Percentiles rank a stretch among this genome's conserved stretches.
phyloP scores from a whole-genome alignment of 2,113 vertebrate genomes.

The Neopipo cinnamomea region DNA sequence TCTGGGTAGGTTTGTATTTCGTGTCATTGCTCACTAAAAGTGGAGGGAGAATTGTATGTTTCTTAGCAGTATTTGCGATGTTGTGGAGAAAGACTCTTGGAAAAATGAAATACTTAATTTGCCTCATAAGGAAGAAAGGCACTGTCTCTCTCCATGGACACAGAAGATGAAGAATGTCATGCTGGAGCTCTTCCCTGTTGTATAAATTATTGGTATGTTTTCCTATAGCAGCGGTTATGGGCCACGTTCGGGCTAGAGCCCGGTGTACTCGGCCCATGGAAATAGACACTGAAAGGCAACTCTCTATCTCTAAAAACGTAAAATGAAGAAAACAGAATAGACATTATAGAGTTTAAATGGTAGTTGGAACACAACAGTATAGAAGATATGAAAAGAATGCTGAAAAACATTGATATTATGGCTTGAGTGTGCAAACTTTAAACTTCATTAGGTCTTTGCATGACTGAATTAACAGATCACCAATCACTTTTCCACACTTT shows the following conservation, averaged over 20 bases:
- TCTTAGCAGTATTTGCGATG: neutral
- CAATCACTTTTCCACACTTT: neutral
- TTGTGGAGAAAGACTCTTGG: neutral
- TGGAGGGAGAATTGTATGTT: neutral
- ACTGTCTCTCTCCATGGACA: rapidly evolving
- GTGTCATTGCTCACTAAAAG: neutral
- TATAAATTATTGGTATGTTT: neutral
- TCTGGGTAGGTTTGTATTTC: slow-evolving; percentile 81
- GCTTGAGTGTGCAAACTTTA: neutral
- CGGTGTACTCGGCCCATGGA: neutral
- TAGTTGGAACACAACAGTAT: neutral
- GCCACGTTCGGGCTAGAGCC: neutral
- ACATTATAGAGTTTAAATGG: neutral
- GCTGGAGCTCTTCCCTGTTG: neutral
- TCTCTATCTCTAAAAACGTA: neutral
- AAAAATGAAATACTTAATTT: neutral
- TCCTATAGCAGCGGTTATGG: neutral
- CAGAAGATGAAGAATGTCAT: neutral
- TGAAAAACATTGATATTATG: neutral
- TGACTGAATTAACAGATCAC: neutral
- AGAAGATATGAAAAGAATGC: neutral
- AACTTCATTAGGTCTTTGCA: neutral
- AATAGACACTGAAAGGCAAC: neutral
- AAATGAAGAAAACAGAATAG: neutral
- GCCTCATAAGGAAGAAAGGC: neutral